These are phyloP conservation scores for Hypanus sabinus DNA, from an alignment of 2,113 vertebrate species.

Conservation along the genomic window DNA sequence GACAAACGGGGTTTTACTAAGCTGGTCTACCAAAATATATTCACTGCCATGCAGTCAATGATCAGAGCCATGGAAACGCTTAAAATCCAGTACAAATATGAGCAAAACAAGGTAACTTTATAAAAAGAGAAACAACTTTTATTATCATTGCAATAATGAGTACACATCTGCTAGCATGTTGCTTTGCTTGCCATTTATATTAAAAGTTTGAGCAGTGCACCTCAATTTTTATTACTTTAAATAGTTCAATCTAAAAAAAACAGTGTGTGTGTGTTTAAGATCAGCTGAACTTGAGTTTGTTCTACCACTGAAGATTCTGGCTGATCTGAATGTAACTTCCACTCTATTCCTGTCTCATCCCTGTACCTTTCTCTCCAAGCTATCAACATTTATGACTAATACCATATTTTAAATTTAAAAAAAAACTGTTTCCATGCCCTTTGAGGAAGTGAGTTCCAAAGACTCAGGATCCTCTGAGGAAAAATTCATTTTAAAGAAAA, in stretches of 20 bases:
- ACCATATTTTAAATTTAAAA: too few relatives aligned
- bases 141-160: not conserved
- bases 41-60: slow-evolving; percentile 78
- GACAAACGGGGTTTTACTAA: slow-evolving; percentile 73
- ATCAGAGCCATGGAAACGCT: slow-evolving; percentile 73
- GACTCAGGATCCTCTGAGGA: too few relatives aligned
- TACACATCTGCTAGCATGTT: not conserved
- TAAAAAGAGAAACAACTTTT: not conserved
- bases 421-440: too few relatives aligned
- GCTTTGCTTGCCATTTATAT: not conserved
- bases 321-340: too few relatives aligned
- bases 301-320: too few relatives aligned
- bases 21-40: slow-evolving; percentile 75
- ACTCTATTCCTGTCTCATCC: too few relatives aligned
- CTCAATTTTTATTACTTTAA: not conserved
- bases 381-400: too few relatives aligned
- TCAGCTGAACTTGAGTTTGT: too few relatives aligned
- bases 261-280: too few relatives aligned
- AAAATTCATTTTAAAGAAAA: too few relatives aligned
- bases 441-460: too few relatives aligned
- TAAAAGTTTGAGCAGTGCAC: not conserved
- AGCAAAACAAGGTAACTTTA: slow-evolving; percentile 66
- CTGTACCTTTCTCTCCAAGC: too few relatives aligned
- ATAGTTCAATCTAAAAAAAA: not conserved
- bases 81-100: slow-evolving; percentile 68